Conservation (phyloP, 1,140 invertebrate species). For the Zeugodacus cucurbitae region DNA sequence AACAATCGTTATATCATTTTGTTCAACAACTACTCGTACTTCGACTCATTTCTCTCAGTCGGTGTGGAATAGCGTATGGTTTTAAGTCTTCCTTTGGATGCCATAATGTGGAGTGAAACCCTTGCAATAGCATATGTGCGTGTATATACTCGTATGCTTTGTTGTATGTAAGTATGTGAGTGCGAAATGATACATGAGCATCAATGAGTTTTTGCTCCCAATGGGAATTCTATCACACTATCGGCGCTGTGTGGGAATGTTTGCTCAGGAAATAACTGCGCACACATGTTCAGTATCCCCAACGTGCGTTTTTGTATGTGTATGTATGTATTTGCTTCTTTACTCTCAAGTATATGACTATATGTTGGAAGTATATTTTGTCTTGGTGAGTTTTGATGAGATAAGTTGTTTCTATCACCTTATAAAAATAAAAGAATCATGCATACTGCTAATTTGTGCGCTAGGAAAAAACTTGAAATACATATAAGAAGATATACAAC, state of each 20-base stretch:
- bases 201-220: neutral
- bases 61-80: neutral
- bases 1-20: neutral
- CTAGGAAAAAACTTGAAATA: neutral
- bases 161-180: neutral
- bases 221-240: neutral
- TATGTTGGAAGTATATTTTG: neutral
- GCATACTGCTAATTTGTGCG: neutral
- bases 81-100: neutral
- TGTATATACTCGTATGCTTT: neutral
- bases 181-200: neutral
- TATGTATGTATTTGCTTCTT: too few species aligned
- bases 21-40: neutral
- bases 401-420: neutral
- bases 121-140: neutral
- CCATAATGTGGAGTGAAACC: neutral
- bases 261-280: neutral
- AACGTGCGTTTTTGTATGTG: too few species aligned
- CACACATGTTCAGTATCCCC: too few species aligned
- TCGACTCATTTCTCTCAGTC: neutral
- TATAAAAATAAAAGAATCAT: neutral
- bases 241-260: neutral
- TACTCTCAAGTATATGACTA: too few species aligned
- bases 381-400: neutral
- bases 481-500: too few species aligned